Evolutionary conservation across 2,888 invertebrate species (phyloP).

Genomic region (Prosopocoilus inquinatus): DNA sequence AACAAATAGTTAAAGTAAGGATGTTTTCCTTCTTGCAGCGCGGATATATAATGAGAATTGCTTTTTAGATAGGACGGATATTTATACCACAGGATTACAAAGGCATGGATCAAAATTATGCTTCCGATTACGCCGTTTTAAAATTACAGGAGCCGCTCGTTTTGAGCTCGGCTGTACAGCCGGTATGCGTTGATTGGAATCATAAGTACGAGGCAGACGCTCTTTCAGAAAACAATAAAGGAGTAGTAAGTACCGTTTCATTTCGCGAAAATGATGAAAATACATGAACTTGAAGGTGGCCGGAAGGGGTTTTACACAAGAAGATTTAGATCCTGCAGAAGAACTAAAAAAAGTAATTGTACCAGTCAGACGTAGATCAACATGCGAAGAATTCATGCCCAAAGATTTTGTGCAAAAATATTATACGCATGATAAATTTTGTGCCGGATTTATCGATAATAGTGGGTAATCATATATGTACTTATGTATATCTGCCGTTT

Average conservation of each 20-base stretch:
- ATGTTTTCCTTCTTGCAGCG: too few relatives aligned
- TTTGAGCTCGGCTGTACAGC: constrained; percentile 39
- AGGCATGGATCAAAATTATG: constrained; percentile 32
- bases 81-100: constrained; percentile 22
- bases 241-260: constrained; percentile 29
- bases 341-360: constrained; percentile 25
- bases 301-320: constrained; percentile 40
- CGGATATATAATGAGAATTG: too few relatives aligned
- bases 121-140: constrained; percentile 43
- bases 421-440: constrained; percentile 26
- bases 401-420: constrained; percentile 17
- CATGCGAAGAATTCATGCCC: constrained; percentile 21
- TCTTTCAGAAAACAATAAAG: constrained; percentile 18
- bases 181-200: constrained; percentile 40
- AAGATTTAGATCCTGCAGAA: constrained; percentile 30
- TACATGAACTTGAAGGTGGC: constrained; percentile 30
- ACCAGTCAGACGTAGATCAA: constrained; percentile 16
- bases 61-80: too few relatives aligned
- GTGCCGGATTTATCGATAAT: constrained; percentile 2
- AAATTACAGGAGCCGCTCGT: constrained; percentile 34
- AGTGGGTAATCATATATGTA: too few relatives aligned
- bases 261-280: background rate
- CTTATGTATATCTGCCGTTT: too few relatives aligned
- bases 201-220: constrained; percentile 12
- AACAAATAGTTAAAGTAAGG: constrained; percentile 9